Percentiles rank a stretch among this genome's conserved stretches.
Evolutionary conservation across 2,113 vertebrate genomes (phyloP).

Genomic region (Vombatus ursinus): DNA sequence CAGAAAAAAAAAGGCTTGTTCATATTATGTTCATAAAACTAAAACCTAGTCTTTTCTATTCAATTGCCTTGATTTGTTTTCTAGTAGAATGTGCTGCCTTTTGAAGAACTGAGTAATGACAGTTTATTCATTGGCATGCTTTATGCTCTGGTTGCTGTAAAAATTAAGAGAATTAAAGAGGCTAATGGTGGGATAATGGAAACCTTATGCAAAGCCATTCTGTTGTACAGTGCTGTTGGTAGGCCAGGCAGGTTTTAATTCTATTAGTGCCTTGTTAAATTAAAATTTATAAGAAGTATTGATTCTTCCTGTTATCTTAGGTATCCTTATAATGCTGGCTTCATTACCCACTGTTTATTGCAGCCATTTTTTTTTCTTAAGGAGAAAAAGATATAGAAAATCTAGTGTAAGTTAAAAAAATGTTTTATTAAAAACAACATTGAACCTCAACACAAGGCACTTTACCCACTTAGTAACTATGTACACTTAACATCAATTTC

Average conservation of each 20-base stretch:
- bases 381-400: conserved; percentile 54
- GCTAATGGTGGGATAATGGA: conserved; percentile 73
- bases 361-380: conserved; percentile 58
- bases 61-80: conserved; percentile 60
- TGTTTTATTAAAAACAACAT: neutral
- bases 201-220: conserved; percentile 70
- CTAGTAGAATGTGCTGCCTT: conserved; percentile 14
- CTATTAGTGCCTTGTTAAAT: conserved; percentile 71
- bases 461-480: neutral
- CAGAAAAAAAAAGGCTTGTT: conserved; percentile 55
- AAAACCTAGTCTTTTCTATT: conserved; percentile 56
- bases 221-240: conserved; percentile 59
- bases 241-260: conserved; percentile 75
- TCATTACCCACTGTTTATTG: conserved; percentile 55
- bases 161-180: conserved; percentile 75
- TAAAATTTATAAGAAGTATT: conserved; percentile 60
- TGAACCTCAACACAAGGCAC: neutral
- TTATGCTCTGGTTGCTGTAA: conserved; percentile 71
- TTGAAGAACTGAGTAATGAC: conserved; percentile 68
- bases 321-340: conserved; percentile 49
- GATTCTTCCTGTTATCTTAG: conserved; percentile 64
- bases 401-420: conserved; percentile 15
- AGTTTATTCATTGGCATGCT: conserved; percentile 66
- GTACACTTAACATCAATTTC: neutral
- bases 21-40: conserved; percentile 55